Conservation (phyloP, 2,888 invertebrate genomes). For the Drosophila prostipennis region DNA sequence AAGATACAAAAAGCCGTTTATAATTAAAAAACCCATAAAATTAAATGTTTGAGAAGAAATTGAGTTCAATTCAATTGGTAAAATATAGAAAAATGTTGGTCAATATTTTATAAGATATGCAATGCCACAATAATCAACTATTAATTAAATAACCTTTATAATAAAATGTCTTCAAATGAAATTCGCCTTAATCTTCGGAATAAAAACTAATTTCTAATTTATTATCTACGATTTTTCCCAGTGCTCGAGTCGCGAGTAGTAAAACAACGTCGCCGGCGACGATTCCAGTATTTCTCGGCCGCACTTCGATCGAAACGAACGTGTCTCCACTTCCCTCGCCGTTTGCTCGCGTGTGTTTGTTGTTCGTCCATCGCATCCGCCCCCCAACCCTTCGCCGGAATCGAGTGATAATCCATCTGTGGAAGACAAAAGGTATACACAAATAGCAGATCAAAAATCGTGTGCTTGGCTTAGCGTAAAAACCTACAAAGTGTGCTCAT, state of each 20-base stretch:
- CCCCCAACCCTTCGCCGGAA: conserved; percentile 13
- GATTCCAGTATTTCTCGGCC: conserved; percentile 60
- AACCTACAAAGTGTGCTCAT: conserved; percentile 28
- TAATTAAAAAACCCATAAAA: too few relatives aligned
- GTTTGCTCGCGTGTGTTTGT: conserved; percentile 47
- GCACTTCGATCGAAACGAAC: conserved; percentile 72
- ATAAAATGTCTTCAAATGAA: too few relatives aligned
- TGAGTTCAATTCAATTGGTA: too few relatives aligned
- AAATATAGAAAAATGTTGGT: too few relatives aligned
- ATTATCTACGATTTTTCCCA: not conserved
- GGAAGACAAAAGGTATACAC: conserved; percentile 41
- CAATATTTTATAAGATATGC: too few relatives aligned
- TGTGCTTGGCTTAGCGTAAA: conserved; percentile 42
- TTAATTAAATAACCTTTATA: too few relatives aligned
- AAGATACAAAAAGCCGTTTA: too few relatives aligned
- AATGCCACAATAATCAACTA: too few relatives aligned
- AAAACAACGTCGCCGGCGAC: conserved; percentile 23
- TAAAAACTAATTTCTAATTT: too few relatives aligned
- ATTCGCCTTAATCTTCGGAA: too few relatives aligned
- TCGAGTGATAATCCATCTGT: conserved; percentile 41
- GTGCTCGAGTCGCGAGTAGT: conserved; percentile 14
- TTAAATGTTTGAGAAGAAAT: too few relatives aligned
- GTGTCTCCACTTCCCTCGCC: conserved; percentile 31
- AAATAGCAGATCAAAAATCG: conserved; percentile 13
- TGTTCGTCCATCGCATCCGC: conserved; percentile 25